phyloP scores from a whole-genome alignment of 1,140 invertebrate species.

The Mylabris phalerata region DNA sequence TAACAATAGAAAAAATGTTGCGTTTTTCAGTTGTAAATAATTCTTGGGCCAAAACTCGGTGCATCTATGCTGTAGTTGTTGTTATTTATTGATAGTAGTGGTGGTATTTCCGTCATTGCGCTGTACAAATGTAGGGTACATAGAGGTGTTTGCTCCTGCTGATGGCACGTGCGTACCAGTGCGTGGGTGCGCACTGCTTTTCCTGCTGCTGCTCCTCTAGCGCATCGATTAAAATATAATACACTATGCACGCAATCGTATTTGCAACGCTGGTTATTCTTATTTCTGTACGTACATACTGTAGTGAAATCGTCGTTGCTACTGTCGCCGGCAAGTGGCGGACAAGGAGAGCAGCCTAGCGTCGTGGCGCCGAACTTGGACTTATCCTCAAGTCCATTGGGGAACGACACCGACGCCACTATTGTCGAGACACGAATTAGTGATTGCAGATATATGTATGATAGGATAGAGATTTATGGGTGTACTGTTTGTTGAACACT shows the following conservation, averaged over 20 bases:
- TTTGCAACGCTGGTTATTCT: too few species aligned
- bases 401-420: not conserved
- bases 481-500: constrained; percentile 4
- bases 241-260: not conserved
- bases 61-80: too few species aligned
- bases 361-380: constrained; percentile 14
- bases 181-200: constrained; percentile 9
- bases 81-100: too few species aligned
- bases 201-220: not conserved
- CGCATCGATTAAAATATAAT: constrained; percentile 5
- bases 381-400: not conserved
- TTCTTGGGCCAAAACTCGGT: too few species aligned
- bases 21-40: too few species aligned
- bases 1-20: too few species aligned
- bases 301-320: not conserved
- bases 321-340: not conserved
- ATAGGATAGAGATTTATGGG: constrained; percentile 12
- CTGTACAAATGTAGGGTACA: constrained; percentile 15
- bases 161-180: constrained; percentile 7
- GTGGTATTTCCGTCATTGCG: constrained; percentile 15
- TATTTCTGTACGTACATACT: too few species aligned
- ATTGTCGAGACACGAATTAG: constrained; percentile 4
- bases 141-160: constrained; percentile 12
- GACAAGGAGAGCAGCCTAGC: constrained; percentile 9
- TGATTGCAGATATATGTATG: constrained; percentile 15